Evolutionary conservation across 2,888 invertebrate genomes (phyloP).

Genomic region (Catocala nupta): DNA sequence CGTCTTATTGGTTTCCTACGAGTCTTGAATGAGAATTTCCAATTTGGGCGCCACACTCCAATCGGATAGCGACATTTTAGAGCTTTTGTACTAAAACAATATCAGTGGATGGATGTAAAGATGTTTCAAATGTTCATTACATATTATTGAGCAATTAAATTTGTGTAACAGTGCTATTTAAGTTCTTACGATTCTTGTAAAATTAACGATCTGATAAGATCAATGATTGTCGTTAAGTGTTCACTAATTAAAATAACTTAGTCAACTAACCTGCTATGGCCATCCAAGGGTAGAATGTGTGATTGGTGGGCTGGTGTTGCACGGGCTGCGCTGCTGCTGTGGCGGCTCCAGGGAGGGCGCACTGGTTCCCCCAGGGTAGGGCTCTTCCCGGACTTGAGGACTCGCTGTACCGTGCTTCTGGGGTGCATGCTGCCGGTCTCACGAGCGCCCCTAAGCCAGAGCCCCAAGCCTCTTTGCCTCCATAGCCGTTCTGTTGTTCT

Average conservation of each 20-base stretch:
- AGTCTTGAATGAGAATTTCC: slow-evolving; percentile 55
- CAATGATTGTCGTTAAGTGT: slow-evolving; percentile 14
- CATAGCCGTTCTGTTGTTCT: slow-evolving; percentile 90
- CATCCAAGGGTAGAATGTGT: slow-evolving; percentile 99
- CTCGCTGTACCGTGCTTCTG: slow-evolving; percentile 95
- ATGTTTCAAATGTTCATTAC: slow-evolving; percentile 58
- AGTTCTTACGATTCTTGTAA: slow-evolving; percentile 28
- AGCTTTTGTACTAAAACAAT: slow-evolving; percentile 46
- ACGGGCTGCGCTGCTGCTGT: slow-evolving; percentile 94
- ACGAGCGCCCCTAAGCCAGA: slow-evolving; percentile 90
- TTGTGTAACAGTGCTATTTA: slow-evolving; percentile 39
- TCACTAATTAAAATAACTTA: slow-evolving; percentile 28
- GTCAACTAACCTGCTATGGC: slow-evolving; percentile 97
- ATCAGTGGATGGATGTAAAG: slow-evolving; percentile 36
- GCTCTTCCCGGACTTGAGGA: slow-evolving; percentile 93
- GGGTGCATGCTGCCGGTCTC: slow-evolving; percentile 95
- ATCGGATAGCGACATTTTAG: slow-evolving; percentile 74
- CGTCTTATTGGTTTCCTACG: slow-evolving; percentile 77
- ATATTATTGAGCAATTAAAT: slow-evolving; percentile 57
- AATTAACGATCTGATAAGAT: slow-evolving; percentile 37
- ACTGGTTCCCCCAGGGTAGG: slow-evolving; percentile 95
- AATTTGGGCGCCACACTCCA: slow-evolving; percentile 31
- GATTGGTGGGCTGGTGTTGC: slow-evolving; percentile 95
- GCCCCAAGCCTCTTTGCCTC: slow-evolving; percentile 91
- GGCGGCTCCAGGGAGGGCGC: slow-evolving; percentile 93